Base-by-base conservation (phyloP, 2,797 vertebrate species). In the Mico argentatus region DNA sequence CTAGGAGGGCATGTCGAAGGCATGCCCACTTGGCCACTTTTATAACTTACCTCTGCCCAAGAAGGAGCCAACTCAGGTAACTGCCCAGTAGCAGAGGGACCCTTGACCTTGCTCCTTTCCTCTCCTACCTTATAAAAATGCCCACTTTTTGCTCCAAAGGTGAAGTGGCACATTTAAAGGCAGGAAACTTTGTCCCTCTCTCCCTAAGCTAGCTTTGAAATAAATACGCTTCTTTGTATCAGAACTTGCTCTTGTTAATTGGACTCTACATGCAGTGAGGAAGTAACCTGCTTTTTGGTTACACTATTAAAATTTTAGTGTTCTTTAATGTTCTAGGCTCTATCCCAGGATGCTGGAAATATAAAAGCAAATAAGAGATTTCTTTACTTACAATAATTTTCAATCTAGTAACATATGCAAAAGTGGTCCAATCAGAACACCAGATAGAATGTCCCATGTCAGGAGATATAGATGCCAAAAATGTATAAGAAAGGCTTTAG, bases 321-420 rank as follows among this genome's bases (percentile, higher is more conserved):
- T 67, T 67, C 61, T 67, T 67, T n/a, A 67, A 67, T n/a, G 7
- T 81, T 96, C 26, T 30, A 30, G 26, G 55, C 24, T 59, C 22
- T 44, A 50, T 59, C 27, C 48, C 33, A 84, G 10, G 44, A 83
- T 96, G 33, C 7, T 59, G 44, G 76, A 39, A 93, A 81, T 39
- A 96, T 8, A 75, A 72, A 89, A 88, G 75, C 30, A 93, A 72
- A 48, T 84, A 88, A 90, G 59, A 88, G 30, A 87, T 48, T 90
- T 88, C 33, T 93, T 70, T 77, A 89, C 17, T 90, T 61, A 8
- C 33, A 52, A 44, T 75, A 41, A 80, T 82, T 59, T 94, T 81
- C 41, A 86, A 14, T 72, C 85, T 67, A 76, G 14, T 70, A 77
- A 76, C 52, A 46, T 22, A 52, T 72, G 57, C 48, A 86, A 92